Evolutionary conservation across 2,113 vertebrate species (phyloP).

Genomic region (Shinisaurus crocodilurus): DNA sequence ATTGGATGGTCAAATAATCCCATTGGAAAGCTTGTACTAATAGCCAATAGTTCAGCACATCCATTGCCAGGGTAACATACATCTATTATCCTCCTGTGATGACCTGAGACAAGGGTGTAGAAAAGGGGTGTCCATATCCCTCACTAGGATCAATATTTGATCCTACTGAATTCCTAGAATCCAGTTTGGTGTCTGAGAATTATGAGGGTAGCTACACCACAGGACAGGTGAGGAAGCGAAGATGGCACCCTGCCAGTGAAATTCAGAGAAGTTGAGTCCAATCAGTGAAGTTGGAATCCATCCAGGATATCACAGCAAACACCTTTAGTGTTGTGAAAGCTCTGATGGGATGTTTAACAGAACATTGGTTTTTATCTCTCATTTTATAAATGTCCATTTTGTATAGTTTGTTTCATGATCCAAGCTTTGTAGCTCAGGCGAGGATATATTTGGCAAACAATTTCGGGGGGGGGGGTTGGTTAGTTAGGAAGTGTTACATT

Average conservation of each 20-base stretch:
- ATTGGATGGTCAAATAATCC: not conserved
- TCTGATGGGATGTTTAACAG: conserved; percentile 40
- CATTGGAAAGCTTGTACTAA: not conserved
- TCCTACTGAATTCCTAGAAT: not conserved
- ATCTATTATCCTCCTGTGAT: not conserved
- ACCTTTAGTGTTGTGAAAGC: conserved; percentile 45
- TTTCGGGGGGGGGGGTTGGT: not conserved
- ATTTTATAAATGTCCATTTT: conserved; percentile 44
- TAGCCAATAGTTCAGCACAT: not conserved
- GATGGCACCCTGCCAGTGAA: conserved; percentile 24
- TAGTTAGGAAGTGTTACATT: not conserved
- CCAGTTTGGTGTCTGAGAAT: conserved; percentile 14
- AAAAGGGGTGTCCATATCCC: not conserved
- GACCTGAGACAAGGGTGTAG: not conserved
- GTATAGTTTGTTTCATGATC: conserved; percentile 22
- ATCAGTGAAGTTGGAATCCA: conserved; percentile 43
- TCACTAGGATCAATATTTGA: not conserved
- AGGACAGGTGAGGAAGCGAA: conserved; percentile 15
- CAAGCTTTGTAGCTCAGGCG: conserved; percentile 24
- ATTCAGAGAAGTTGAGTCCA: conserved; percentile 33
- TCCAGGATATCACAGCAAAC: conserved; percentile 36
- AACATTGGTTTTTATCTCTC: conserved; percentile 55
- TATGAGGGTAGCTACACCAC: not conserved
- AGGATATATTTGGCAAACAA: conserved; percentile 26
- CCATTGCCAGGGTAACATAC: not conserved